phyloP scores from a whole-genome alignment of 2,888 invertebrate genomes.

The Drosophila pseudotalamancana region DNA sequence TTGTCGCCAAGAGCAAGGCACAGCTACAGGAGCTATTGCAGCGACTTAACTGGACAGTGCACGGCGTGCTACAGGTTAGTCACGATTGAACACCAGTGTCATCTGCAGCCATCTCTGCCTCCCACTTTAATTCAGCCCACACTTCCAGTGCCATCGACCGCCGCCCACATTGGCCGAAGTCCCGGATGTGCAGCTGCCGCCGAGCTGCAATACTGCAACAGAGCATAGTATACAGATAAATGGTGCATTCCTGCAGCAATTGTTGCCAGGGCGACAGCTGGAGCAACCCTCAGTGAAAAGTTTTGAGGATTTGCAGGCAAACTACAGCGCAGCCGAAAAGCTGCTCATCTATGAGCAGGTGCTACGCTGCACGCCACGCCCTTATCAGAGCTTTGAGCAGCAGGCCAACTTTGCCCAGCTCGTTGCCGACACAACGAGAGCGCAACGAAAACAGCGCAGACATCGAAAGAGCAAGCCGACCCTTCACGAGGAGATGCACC shows the following conservation, averaged over 20 bases:
- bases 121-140: not conserved
- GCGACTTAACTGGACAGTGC: conserved; percentile 70
- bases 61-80: conserved; percentile 57
- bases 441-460: conserved; percentile 70
- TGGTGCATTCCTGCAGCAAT: conserved; percentile 12
- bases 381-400: conserved; percentile 21
- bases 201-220: conserved; percentile 14
- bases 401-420: conserved; percentile 77
- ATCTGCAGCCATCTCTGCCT: not conserved
- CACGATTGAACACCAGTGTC: too few species aligned
- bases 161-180: not conserved
- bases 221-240: conserved; percentile 33
- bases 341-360: conserved; percentile 77
- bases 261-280: conserved; percentile 40
- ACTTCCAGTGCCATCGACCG: conserved; percentile 12
- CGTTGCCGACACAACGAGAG: conserved; percentile 75
- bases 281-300: not conserved
- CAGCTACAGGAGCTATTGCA: conserved; percentile 61
- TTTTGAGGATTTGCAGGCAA: conserved; percentile 74
- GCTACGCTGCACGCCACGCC: conserved; percentile 46
- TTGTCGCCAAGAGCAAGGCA: conserved; percentile 33
- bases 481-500: conserved; percentile 80
- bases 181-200: conserved; percentile 4
- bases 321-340: conserved; percentile 69
- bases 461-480: conserved; percentile 82